Conservation (phyloP, 64 coral and sea anemone species). For the Catalaphyllia jardinei region DNA sequence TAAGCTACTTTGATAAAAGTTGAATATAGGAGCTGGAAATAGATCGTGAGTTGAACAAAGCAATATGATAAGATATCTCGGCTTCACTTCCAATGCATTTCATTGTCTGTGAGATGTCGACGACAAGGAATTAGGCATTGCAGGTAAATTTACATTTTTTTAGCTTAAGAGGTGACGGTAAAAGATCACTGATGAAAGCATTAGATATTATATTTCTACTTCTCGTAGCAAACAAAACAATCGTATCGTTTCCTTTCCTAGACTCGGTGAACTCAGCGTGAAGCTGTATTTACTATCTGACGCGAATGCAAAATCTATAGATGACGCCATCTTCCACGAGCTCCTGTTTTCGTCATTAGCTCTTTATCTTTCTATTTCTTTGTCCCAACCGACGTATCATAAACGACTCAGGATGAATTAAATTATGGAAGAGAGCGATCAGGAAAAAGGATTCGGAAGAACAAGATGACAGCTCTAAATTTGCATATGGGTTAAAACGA, state of each 20-base stretch:
- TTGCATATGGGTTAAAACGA: not conserved
- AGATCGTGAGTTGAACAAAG: not conserved
- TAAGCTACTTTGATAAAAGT: not conserved
- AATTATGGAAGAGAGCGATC: not conserved
- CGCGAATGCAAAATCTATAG: not conserved
- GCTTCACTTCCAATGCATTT: too few relatives aligned
- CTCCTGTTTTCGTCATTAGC: not conserved
- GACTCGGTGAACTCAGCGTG: not conserved
- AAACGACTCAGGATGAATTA: not conserved
- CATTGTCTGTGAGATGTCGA: not conserved
- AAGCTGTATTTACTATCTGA: not conserved
- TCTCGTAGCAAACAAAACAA: not conserved
- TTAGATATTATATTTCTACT: not conserved
- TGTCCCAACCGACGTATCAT: too few relatives aligned
- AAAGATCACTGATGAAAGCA: too few relatives aligned
- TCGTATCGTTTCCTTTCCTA: not conserved
- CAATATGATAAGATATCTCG: not conserved
- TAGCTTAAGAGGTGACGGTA: too few relatives aligned
- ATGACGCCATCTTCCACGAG: not conserved
- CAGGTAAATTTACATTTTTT: not conserved
- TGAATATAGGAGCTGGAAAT: not conserved
- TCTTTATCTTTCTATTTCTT: not conserved
- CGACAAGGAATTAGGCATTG: not conserved
- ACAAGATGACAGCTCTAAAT: not conserved
- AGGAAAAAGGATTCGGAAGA: not conserved